Evolutionary conservation across 1,140 invertebrate genomes (phyloP).

Genomic region (Drosophila santomea): DNA sequence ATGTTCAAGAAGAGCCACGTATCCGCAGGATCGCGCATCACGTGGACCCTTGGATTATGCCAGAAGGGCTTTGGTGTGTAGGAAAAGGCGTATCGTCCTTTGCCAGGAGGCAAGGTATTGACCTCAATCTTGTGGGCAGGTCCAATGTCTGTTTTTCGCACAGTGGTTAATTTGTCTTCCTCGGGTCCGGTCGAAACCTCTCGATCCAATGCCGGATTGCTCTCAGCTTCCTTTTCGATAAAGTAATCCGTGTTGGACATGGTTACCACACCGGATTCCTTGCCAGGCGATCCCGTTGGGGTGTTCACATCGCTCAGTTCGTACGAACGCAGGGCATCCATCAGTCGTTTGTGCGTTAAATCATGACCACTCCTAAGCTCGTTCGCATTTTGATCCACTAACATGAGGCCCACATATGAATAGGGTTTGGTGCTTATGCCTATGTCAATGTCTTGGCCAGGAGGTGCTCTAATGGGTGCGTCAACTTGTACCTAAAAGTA

Average conservation of each 20-base stretch:
- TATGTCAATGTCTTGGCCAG: conserved; percentile 90
- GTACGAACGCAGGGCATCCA: conserved; percentile 84
- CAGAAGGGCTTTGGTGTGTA: conserved; percentile 92
- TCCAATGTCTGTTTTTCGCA: conserved; percentile 83
- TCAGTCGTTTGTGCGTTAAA: conserved; percentile 71
- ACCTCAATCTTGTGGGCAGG: conserved; percentile 85
- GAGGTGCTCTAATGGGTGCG: conserved; percentile 87
- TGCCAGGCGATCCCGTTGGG: conserved; percentile 75
- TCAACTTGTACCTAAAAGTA: conserved; percentile 68
- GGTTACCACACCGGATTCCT: conserved; percentile 79
- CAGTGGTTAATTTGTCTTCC: conserved; percentile 72
- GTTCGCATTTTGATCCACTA: conserved; percentile 94
- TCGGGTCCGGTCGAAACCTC: conserved; percentile 51
- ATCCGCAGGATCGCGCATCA: conserved; percentile 89
- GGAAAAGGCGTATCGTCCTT: conserved; percentile 96
- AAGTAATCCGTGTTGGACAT: conserved; percentile 82
- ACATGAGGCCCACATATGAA: conserved; percentile 93
- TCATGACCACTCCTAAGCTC: conserved; percentile 87
- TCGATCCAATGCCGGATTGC: conserved; percentile 48
- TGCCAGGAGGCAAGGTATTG: conserved; percentile 91
- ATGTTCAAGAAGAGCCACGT: conserved; percentile 95
- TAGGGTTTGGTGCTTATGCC: conserved; percentile 92
- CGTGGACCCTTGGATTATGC: conserved; percentile 91
- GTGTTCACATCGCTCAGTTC: conserved; percentile 81
- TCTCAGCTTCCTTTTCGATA: conserved; percentile 73